Evolutionary conservation across 2,888 invertebrate genomes (phyloP).

Genomic region (Copidosoma aretas): DNA sequence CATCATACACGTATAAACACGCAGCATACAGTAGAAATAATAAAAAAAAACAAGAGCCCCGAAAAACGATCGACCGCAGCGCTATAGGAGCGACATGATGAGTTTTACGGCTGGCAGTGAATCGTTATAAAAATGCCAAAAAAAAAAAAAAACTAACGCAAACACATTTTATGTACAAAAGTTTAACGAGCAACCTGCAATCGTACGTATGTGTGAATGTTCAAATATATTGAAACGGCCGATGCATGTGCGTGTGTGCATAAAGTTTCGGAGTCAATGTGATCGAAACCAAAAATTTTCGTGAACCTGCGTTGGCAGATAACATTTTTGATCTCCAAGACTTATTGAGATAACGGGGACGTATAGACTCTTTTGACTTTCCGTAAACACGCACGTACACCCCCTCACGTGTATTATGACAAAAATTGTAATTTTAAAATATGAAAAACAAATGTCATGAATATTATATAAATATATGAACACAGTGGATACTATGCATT

Average conservation of each 20-base stretch:
- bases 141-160: not conserved
- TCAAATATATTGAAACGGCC: no score
- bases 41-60: not conserved
- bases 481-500: no score
- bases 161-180: conserved; percentile 1
- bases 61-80: conserved; percentile 32
- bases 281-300: no score
- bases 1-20: not conserved
- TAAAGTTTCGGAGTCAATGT: not conserved
- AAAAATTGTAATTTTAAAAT: not conserved
- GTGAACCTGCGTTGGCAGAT: no score
- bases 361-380: no score
- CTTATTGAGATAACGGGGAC: no score
- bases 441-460: conserved; percentile 5
- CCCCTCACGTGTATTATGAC: not conserved
- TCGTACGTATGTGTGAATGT: conserved; percentile 37
- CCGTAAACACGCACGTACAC: not conserved
- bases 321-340: no score
- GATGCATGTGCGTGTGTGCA: conserved; percentile 40
- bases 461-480: conserved; percentile 1
- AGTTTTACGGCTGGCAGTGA: not conserved
- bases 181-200: not conserved
- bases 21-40: not conserved
- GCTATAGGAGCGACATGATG: not conserved
- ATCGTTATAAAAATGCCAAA: not conserved